Conservation (phyloP, 2,888 invertebrate genomes). For the Heliconius charithonia region DNA sequence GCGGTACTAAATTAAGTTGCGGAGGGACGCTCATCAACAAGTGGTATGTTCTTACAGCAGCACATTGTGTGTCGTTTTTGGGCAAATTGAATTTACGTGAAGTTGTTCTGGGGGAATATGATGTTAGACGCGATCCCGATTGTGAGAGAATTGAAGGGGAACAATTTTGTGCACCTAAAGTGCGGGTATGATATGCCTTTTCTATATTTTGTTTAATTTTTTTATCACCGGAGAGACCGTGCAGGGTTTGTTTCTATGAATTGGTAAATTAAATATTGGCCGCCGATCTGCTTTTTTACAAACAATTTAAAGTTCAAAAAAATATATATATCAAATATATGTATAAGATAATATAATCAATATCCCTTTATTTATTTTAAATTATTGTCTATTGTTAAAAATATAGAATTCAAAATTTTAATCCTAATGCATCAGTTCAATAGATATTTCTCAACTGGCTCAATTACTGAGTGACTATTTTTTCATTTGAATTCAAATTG, state of each 20-base stretch:
- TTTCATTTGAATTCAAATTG: too few species aligned
- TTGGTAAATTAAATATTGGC: too few species aligned
- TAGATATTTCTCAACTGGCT: too few species aligned
- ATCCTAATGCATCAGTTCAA: too few species aligned
- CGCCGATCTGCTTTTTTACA: too few species aligned
- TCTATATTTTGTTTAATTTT: background rate
- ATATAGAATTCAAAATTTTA: too few species aligned
- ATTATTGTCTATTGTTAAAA: too few species aligned
- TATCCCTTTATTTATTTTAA: too few species aligned
- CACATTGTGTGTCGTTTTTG: slow-evolving; percentile 83
- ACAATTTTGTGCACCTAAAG: slow-evolving; percentile 61
- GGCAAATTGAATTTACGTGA: slow-evolving; percentile 71
- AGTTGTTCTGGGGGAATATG: slow-evolving; percentile 86
- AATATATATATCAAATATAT: too few species aligned
- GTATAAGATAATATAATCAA: too few species aligned
- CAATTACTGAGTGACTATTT: too few species aligned
- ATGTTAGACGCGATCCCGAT: slow-evolving; percentile 69
- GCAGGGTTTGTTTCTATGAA: background rate
- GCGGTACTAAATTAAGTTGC: slow-evolving; percentile 69
- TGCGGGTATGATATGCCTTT: slow-evolving; percentile 51
- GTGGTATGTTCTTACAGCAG: slow-evolving; percentile 84
- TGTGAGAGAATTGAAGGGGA: slow-evolving; percentile 70
- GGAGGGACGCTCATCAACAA: slow-evolving; percentile 82
- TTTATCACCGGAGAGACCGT: background rate
- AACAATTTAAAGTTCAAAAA: too few species aligned